These are phyloP conservation scores for Gibbula magus DNA, from an alignment of 2,888 invertebrate genomes.

Conservation along the genomic window DNA sequence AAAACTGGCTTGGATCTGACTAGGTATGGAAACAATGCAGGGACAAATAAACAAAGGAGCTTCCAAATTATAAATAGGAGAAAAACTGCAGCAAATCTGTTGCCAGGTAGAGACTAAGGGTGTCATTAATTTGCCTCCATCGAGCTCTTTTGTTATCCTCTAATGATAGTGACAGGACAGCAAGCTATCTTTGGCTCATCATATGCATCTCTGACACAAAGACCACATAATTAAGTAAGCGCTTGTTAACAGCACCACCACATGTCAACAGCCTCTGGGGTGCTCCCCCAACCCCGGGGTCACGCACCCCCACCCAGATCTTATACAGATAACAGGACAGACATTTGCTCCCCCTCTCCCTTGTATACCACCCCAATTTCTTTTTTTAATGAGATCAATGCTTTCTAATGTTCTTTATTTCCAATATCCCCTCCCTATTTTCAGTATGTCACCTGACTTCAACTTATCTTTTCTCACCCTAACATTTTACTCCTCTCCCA, in stretches of 20 bases:
- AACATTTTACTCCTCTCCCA: too few species aligned
- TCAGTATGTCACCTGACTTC: too few species aligned
- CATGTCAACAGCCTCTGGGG: background rate
- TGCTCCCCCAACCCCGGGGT: background rate
- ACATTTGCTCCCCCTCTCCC: too few species aligned
- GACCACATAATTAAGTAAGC: background rate
- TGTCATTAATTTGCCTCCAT: background rate
- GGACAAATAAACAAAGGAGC: background rate
- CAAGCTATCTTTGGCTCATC: background rate
- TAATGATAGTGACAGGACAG: background rate
- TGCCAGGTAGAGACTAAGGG: background rate
- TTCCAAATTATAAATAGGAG: background rate
- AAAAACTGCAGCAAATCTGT: background rate
- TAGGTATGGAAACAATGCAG: background rate
- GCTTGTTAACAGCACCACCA: constrained; percentile 3
- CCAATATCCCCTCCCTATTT: too few species aligned
- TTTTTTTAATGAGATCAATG: too few species aligned
- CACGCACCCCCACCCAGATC: background rate
- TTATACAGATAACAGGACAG: too few species aligned
- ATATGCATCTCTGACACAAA: background rate
- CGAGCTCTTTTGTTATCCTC: too few species aligned
- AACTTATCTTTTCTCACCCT: too few species aligned
- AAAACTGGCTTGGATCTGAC: background rate
- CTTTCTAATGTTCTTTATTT: too few species aligned
- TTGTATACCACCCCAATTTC: too few species aligned